Base-by-base conservation (phyloP, 2,888 invertebrate species). In the Agriopis leucophaearia region DNA sequence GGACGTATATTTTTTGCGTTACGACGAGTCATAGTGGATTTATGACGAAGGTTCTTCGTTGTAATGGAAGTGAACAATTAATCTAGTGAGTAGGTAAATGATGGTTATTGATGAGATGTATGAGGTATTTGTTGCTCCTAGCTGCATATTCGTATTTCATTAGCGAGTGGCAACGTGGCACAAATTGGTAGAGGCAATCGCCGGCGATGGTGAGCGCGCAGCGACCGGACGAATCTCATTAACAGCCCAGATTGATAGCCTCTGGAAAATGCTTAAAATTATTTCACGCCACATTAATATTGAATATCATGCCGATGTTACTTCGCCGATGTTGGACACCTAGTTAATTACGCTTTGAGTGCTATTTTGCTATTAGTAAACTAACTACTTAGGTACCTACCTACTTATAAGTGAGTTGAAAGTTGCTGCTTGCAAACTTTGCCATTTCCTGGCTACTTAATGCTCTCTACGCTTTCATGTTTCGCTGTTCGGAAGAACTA, bases 231-330 rank as follows among this genome's bases (percentile, higher is more conserved):
- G 87, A 90, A 91, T 90, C 90, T 93, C 92, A 92, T 92, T 92
- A 92, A 87, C 87, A 78, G 81, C 66, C 81, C 84, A 88, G 90
- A 92, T 91, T 91, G 90, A 91, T 91, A 87, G 88, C 84, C 87
- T 72, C 85, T 88, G 87, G 89, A 89, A 91, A 91, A 91, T 85
- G 86, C 81, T 90, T 86, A 79, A 88, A 89, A 91, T 89, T 90
- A 91, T 92, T 91, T 90, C 81, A 89, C 87, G 89, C 86, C 85
- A 88, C 86, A 89, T 90, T 88, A 87, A 89, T 89, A 89, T 87
- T 88, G 84, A 87, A 91, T 88, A 90, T 89, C 81, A 85, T 77
- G 85, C 72, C 70, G 76, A 66, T 71, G 69, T 64, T 61, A 64
- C 66, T 60, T 61, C 70, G 73, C 73, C 70, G 71, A 72, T 78